phyloP scores from a whole-genome alignment of 2,113 vertebrate species.

The Strix uralensis region DNA sequence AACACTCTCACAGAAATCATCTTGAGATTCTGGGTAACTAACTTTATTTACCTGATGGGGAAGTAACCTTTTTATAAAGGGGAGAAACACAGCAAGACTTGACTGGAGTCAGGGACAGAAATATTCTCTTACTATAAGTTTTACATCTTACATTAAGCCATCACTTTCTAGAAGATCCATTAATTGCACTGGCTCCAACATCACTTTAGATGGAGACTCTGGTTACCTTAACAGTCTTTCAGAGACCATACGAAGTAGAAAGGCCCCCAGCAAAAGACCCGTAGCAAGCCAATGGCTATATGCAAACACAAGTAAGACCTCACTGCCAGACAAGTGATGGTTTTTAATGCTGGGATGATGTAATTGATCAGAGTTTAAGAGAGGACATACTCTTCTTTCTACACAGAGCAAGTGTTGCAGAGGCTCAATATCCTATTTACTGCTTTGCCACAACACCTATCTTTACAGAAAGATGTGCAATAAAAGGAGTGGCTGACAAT shows the following conservation, averaged over 20 bases:
- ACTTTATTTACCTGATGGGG: not conserved
- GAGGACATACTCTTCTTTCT: slow-evolving; percentile 1
- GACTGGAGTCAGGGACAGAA: not conserved
- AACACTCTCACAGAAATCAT: not conserved
- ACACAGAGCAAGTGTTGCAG: not conserved
- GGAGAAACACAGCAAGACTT: not conserved
- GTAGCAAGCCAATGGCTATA: not conserved
- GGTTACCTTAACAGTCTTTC: not conserved
- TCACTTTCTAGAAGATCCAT: not conserved
- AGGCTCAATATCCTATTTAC: slow-evolving; percentile 36
- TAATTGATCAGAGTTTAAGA: slow-evolving; percentile 51
- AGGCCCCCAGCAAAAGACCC: not conserved
- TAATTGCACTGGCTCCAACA: slow-evolving; percentile 9
- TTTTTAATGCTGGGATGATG: slow-evolving; percentile 44
- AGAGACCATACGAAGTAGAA: not conserved
- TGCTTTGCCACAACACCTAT: slow-evolving; percentile 25
- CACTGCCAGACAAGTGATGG: not conserved
- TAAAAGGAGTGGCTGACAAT: slow-evolving; percentile 32
- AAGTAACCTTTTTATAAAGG: not conserved
- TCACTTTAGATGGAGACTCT: slow-evolving; percentile 15
- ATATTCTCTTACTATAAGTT: not conserved
- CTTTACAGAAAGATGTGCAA: slow-evolving; percentile 9
- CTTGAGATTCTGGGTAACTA: not conserved
- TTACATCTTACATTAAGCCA: not conserved
- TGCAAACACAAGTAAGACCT: not conserved